Evolutionary conservation across 2,797 vertebrate species (phyloP).

Genomic region (Botia almorhae): DNA sequence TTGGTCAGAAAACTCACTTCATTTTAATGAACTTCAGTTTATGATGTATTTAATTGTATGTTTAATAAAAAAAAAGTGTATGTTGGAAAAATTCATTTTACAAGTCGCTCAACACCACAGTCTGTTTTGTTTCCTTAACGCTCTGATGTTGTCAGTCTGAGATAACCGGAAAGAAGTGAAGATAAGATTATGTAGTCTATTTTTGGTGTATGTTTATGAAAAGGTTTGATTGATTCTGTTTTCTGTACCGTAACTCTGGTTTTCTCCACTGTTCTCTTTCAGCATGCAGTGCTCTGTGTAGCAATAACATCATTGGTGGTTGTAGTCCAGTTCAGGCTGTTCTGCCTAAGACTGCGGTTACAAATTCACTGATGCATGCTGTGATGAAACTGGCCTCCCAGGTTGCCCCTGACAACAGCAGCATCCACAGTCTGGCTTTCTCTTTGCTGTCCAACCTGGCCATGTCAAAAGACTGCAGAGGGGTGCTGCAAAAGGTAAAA

Average conservation of each 20-base stretch:
- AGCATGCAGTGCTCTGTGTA: constrained; percentile 90
- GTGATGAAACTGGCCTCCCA: constrained; percentile 88
- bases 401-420: constrained; percentile 76
- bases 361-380: constrained; percentile 84
- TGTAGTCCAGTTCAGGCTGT: constrained; percentile 66
- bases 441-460: constrained; percentile 88
- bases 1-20: not conserved
- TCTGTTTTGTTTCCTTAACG: not conserved
- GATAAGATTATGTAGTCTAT: not conserved
- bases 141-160: too few relatives aligned
- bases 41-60: not conserved
- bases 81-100: not conserved
- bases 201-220: not conserved
- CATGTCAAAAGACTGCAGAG: constrained; percentile 88
- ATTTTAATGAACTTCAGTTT: not conserved
- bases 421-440: constrained; percentile 84
- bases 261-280: constrained; percentile 40
- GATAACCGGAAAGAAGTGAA: too few relatives aligned
- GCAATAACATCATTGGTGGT: constrained; percentile 66
- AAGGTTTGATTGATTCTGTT: not conserved
- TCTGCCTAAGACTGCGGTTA: constrained; percentile 69
- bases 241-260: not conserved
- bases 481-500: constrained; percentile 90
- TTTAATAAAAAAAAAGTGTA: too few relatives aligned
- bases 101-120: not conserved